Base-by-base conservation (phyloP, 1,140 invertebrate species). In the Neodiprion lecontei region DNA sequence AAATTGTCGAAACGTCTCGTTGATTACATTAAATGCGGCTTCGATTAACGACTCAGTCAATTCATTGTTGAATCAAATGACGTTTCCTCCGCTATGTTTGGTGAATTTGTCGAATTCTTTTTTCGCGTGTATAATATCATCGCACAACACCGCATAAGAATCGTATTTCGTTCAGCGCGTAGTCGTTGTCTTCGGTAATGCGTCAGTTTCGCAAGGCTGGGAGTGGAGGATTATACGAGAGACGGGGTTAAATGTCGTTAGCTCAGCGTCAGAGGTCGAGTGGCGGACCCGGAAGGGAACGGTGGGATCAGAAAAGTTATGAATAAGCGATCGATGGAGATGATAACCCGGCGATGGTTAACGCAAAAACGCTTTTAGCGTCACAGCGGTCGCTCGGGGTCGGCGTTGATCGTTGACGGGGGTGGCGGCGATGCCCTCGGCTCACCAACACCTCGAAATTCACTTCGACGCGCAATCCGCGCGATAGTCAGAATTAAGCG, bases 341-440 rank as follows among this genome's bases (percentile, higher is more conserved):
- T 86, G 84, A 85, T 86, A 85, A 83, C 77, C 74, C 49, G 67
- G 78, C 81, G 84, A 86, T 83, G 84, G 79, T 81, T 81, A 84
- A 88, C 87, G 87, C 81, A 87, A 87, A 88, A 88, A 88, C 86
- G 87, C 86, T 88, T 88, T 88, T 87, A 88, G 82, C 82, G 75
- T 80, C 84, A 76, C 86, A 84, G 82, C 83, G 40, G 67, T 21
- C 61, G 61, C 61, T 17, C 17, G 61, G 61, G 12, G 17, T 14
- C 61, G 12, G 7, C 61, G 67, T 69, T 21, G 17, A 5, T 69
- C 53, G 53, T 61, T 61, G 11, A 17, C 53, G 67, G 67, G 11
- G 53, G 53, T 61, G 28, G 28, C 28, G 28, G 28, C 28, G 28
- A 40, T 40, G 28, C 28, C 28, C 28, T 40, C 28, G 28, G 28